A percentile compares a stretch with the other conserved stretches of the same genome.
phyloP scores from a whole-genome alignment of 2,797 vertebrate species.

The Sphaeramia orbicularis region DNA sequence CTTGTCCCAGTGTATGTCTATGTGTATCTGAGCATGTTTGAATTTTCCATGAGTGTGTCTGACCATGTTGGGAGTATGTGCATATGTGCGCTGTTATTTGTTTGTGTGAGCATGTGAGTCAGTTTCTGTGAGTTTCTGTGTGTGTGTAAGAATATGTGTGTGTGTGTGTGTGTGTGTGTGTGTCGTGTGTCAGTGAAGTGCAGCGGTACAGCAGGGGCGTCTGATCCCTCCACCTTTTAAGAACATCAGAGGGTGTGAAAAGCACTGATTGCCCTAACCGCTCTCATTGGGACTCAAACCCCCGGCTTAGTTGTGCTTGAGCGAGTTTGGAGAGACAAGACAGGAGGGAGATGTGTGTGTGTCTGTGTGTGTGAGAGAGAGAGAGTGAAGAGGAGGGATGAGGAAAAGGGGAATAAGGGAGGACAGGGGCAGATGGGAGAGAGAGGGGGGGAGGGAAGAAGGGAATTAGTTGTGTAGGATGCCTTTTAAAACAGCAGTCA shows the following conservation, averaged over 20 bases:
- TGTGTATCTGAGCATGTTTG: background rate
- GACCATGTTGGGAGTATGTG: constrained; percentile 18
- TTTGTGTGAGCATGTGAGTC: constrained; percentile 21
- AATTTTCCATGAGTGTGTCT: background rate
- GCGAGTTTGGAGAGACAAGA: constrained; percentile 80
- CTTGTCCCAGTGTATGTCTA: no score
- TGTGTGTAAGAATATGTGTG: constrained; percentile 13
- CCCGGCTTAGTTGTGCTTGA: constrained; percentile 89
- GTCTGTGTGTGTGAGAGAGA: constrained; percentile 12
- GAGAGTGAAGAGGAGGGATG: constrained; percentile 16
- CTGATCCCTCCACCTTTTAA: constrained; percentile 89
- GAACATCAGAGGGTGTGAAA: constrained; percentile 90
- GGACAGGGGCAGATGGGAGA: constrained; percentile 8
- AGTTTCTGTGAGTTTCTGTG: constrained; percentile 28
- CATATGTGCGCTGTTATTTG: constrained; percentile 29
- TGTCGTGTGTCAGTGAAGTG: constrained; percentile 59
- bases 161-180: constrained; percentile 46
- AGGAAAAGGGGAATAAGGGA: constrained; percentile 35
- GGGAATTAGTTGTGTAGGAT: constrained; percentile 46
- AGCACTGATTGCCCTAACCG: constrained; percentile 88
- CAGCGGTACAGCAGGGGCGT: constrained; percentile 75
- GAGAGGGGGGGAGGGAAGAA: constrained; percentile 34
- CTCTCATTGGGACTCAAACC: constrained; percentile 87
- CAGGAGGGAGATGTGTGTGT: constrained; percentile 34
- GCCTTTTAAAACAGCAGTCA: background rate